phyloP scores from a whole-genome alignment of 2,113 vertebrate genomes.

The Petroica traversi region DNA sequence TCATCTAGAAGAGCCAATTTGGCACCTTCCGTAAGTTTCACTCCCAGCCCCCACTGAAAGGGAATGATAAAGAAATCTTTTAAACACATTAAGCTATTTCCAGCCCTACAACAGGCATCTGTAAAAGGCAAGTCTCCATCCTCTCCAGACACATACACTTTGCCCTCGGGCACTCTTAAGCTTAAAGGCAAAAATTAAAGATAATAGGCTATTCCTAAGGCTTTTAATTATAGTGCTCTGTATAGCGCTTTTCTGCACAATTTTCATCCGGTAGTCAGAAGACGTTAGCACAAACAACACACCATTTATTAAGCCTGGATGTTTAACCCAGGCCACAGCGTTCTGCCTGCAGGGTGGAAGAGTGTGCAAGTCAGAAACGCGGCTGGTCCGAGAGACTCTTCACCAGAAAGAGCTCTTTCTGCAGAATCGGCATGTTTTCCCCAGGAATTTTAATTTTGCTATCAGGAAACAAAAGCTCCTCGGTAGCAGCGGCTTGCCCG shows the following conservation, averaged over 20 bases:
- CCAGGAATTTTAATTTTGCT: conserved; percentile 20
- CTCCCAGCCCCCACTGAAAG: neutral
- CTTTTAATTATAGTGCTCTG: neutral
- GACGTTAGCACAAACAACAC: neutral
- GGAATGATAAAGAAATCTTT: neutral
- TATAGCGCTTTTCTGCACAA: neutral
- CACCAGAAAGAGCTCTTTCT: neutral
- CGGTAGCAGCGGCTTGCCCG: neutral
- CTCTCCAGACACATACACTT: neutral
- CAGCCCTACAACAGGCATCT: neutral
- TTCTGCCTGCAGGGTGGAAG: neutral
- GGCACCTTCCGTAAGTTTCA: neutral
- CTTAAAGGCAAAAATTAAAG: conserved; percentile 21
- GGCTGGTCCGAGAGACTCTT: fast-evolving
- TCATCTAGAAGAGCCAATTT: neutral
- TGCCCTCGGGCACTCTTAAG: fast-evolving
- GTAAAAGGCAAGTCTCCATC: neutral
- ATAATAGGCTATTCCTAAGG: neutral
- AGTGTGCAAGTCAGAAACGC: neutral
- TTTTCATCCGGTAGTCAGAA: neutral
- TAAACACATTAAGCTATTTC: conserved; percentile 8
- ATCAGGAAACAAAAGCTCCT: conserved; percentile 32
- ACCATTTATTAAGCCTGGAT: neutral
- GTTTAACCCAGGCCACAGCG: neutral
- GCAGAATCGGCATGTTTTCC: neutral